Conservation (phyloP, 2,888 invertebrate genomes). For the Embidobia sp. region DNA sequence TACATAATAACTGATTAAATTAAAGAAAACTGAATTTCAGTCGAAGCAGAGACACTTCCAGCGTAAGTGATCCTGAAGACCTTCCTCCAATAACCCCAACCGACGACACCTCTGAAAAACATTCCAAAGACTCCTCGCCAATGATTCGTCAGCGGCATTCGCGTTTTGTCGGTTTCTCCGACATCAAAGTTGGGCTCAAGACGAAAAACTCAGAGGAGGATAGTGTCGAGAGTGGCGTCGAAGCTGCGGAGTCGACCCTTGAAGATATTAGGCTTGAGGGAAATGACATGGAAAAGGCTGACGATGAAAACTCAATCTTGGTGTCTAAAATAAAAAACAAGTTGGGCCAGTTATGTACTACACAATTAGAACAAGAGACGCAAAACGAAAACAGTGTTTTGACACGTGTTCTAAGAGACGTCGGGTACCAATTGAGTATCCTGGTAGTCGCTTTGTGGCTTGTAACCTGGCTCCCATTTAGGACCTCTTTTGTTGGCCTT, state of each 20-base stretch:
- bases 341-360: slow-evolving; percentile 38
- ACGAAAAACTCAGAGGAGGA: slow-evolving; percentile 76
- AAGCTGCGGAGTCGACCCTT: slow-evolving; percentile 77
- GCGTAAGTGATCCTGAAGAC: slow-evolving; percentile 86
- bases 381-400: slow-evolving; percentile 57
- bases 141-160: slow-evolving; percentile 68
- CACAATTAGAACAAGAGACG: not conserved
- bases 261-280: slow-evolving; percentile 47
- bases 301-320: slow-evolving; percentile 4
- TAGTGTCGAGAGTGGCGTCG: slow-evolving; percentile 78
- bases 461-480: slow-evolving; percentile 39
- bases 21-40: too few species aligned
- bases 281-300: slow-evolving; percentile 33
- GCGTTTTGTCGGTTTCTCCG: slow-evolving; percentile 81
- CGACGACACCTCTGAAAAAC: slow-evolving; percentile 74
- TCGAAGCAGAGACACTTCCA: slow-evolving; percentile 85
- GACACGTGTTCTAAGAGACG: slow-evolving; percentile 68
- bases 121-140: slow-evolving; percentile 66
- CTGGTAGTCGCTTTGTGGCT: slow-evolving; percentile 67
- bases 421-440: slow-evolving; percentile 68
- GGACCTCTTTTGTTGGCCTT: slow-evolving; percentile 68
- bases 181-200: slow-evolving; percentile 78
- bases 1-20: too few species aligned
- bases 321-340: slow-evolving; percentile 39
- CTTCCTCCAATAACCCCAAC: slow-evolving; percentile 75